Percentiles rank a stretch among this genome's conserved stretches.
phyloP scores from a whole-genome alignment of 2,113 vertebrate species.

The Platichthys flesus region DNA sequence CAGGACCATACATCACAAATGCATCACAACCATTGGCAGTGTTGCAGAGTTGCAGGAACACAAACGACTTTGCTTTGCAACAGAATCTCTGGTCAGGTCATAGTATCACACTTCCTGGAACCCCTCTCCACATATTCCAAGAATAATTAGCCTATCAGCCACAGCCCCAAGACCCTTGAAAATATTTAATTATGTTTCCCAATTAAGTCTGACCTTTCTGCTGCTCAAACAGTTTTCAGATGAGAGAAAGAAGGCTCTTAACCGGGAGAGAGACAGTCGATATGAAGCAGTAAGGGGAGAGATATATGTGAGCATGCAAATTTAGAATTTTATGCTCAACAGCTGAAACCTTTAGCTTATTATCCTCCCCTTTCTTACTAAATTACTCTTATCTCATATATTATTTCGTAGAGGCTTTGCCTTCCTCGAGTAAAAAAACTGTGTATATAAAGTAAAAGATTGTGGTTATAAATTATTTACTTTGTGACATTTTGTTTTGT shows the following conservation, averaged over 20 bases:
- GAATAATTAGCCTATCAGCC: constrained; percentile 36
- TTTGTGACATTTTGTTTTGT: neutral
- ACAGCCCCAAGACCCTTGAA: constrained; percentile 25
- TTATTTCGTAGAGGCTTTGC: neutral
- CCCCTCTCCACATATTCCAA: constrained; percentile 1
- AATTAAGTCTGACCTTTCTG: constrained; percentile 57
- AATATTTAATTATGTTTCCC: constrained; percentile 51
- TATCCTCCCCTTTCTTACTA: constrained; percentile 6
- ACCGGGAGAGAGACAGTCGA: constrained; percentile 10
- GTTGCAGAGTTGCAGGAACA: neutral
- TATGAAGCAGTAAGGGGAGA: constrained; percentile 12
- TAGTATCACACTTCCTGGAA: constrained; percentile 4
- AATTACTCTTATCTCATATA: constrained; percentile 21
- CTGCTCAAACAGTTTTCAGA: constrained; percentile 37
- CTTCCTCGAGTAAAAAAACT: constrained; percentile 5
- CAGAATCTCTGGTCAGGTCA: neutral
- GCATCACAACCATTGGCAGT: constrained; percentile 9
- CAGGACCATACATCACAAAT: neutral
- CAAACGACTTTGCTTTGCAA: neutral
- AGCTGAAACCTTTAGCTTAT: constrained; percentile 11
- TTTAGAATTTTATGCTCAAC: constrained; percentile 30
- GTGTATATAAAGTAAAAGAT: constrained; percentile 15
- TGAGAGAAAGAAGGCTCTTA: constrained; percentile 13
- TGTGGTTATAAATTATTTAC: constrained; percentile 29
- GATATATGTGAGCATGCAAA: constrained; percentile 26